Evolutionary conservation across 2,113 vertebrate genomes (phyloP), one percentile per base, ranked within the genome.

Genomic region (Larimichthys polyactis): DNA sequence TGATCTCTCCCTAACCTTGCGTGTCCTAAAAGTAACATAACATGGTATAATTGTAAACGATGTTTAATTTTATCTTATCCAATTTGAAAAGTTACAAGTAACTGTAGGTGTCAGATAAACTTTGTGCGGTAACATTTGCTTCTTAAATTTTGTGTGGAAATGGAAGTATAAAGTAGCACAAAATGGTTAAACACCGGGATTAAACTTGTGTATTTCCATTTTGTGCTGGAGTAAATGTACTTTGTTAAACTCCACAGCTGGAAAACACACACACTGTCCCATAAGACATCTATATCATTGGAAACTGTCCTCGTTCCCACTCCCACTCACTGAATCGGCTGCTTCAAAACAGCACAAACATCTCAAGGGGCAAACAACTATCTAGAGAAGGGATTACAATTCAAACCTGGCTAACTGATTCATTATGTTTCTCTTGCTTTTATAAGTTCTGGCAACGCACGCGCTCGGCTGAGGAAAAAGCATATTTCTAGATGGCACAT

Each of bases 361-460:
- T 89, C 85, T 85, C 88, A 17, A 65, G 82, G 75, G 83, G 79
- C 70, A 87, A 85, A 88, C 81, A 83, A 69, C 78, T 70, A 82
- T 78, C 75, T 54, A 5, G 62, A 79, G 71, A 46, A 86, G 52
- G 78, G 85, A 75, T 63, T 40, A 58, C 59, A 5, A 63, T 65
- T 88, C 74, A 85, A 86, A 82, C 77, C 77, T 75, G 69, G 29
- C 67, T 91, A 90, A 91, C 54, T 55, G 85, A 82, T 88, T 87
- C 90, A 88, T 85, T 71, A 68, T 88, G 91, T 88, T 85, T 85
- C 67, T 79, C 82, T 80, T 86, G 87, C 52, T 85, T 90, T 85
- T 76, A 82, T 85, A 90, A 87, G 79, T 55, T 63, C 84, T 90
- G 90, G 83, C 83, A 89, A 59, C 54, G 48, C 73, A 49, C n/a